phyloP scores from a whole-genome alignment of 2,888 invertebrate genomes.

The Ischnus inquisitorius region DNA sequence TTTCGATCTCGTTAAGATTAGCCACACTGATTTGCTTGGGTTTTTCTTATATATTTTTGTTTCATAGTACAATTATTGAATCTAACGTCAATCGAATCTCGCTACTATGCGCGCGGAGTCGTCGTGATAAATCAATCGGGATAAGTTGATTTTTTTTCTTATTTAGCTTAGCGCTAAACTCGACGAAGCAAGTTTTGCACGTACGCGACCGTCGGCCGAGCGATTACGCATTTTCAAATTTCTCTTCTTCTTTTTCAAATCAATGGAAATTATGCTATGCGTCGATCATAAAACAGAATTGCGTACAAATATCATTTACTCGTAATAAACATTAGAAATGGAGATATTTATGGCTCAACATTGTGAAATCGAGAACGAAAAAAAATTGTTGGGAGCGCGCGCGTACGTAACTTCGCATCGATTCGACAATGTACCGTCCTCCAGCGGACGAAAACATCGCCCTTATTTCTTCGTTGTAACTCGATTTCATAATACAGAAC shows the following conservation, averaged over 20 bases:
- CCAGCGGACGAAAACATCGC: too few species aligned
- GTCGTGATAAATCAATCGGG: constrained; percentile 13
- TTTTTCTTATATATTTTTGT: constrained; percentile 5
- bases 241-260: constrained; percentile 8
- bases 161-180: neutral
- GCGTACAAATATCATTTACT: neutral
- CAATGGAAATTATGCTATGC: too few species aligned
- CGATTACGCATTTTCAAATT: neutral
- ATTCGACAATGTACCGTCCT: too few species aligned
- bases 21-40: constrained; percentile 17
- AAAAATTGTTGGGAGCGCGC: neutral
- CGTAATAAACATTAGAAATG: constrained; percentile 14
- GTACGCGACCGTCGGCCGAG: neutral
- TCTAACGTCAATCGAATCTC: constrained; percentile 22
- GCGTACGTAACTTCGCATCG: too few species aligned
- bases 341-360: constrained; percentile 7
- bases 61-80: neutral
- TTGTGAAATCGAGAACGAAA: constrained; percentile 18
- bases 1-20: constrained; percentile 37
- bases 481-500: too few species aligned
- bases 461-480: too few species aligned
- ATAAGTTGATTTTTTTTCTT: constrained; percentile 12
- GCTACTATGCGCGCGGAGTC: neutral
- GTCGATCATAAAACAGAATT: neutral
- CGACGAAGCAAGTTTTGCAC: neutral